These are phyloP conservation scores for Serrognathus titanus DNA, from an alignment of 2,888 invertebrate genomes.

Conservation along the genomic window DNA sequence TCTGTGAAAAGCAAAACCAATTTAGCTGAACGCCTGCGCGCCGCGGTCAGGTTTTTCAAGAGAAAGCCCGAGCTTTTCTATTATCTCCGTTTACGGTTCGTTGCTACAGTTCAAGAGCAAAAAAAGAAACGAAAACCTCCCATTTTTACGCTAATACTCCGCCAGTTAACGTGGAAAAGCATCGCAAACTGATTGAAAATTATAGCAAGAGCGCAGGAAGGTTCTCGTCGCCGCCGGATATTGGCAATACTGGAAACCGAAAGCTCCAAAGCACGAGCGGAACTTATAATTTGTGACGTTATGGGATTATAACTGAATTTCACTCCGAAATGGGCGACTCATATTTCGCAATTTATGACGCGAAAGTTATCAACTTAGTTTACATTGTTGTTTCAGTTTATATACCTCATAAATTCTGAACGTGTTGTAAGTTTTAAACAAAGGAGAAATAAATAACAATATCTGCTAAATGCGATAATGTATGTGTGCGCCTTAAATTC, in stretches of 20 bases:
- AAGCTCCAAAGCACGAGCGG: conserved; percentile 17
- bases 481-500: too few species aligned
- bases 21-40: conserved; percentile 1
- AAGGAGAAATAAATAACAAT: neutral
- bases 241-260: conserved; percentile 19
- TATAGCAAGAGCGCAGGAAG: conserved; percentile 9
- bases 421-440: neutral
- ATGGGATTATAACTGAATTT: conserved; percentile 21
- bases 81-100: conserved; percentile 9
- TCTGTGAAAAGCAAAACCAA: conserved; percentile 12
- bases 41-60: neutral
- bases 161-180: conserved; percentile 8
- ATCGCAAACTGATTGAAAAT: conserved; percentile 14
- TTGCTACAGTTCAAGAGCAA: conserved; percentile 5
- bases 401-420: conserved; percentile 9
- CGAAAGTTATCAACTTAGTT: conserved; percentile 14
- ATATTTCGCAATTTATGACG: conserved; percentile 10
- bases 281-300: conserved; percentile 21
- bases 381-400: conserved; percentile 14
- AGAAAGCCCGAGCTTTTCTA: conserved; percentile 6
- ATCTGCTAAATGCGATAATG: neutral
- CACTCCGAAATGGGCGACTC: conserved; percentile 9
- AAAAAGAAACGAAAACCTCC: conserved; percentile 4
- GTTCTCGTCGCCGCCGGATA: conserved; percentile 13
- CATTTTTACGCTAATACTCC: conserved; percentile 9